Evolutionary conservation across 1,140 invertebrate genomes (phyloP), one percentile per base, ranked within the genome.

Genomic region (Musca domestica): DNA sequence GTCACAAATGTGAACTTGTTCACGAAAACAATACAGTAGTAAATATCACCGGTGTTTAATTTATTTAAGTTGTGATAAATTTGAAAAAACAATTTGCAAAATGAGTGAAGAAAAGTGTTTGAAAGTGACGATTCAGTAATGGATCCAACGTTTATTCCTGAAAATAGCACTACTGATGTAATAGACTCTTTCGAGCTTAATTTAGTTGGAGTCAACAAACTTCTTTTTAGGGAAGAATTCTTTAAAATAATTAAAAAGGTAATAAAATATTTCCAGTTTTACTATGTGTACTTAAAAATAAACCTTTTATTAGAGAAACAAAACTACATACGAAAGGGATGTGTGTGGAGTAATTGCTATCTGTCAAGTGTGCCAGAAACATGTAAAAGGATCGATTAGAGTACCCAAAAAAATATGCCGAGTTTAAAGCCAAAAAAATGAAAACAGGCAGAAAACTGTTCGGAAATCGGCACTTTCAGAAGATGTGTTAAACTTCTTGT

Each of bases 211-310:
- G 48, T 51, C 20, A 51, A 51, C 20, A 51, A n/a, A 51, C 19
- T 51, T 51, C n/a, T 51, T 20, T 20, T 51, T 51, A 51, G 10
- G 19, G 19, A 51, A 51, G 49, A 51, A 25, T 51, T 51, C 22
- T 51, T 51, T 51, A 22, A 51, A 51, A 51, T 51, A 49, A 49
- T 49, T 9, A 49, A n/a, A n/a, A n/a, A n/a, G n/a, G n/a, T n/a
- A n/a, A n/a, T n/a, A n/a, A n/a, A n/a, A n/a, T n/a, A n/a, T n/a
- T n/a, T 49, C 14, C 4, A 49, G 17, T 49, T 49, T 49, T 6
- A n/a, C 17, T 49, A 49, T n/a, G 12, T n/a, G 17, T n/a, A 12
- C 17, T n/a, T 49, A 9, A n/a, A n/a, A 49, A 49, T n/a, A 49
- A 49, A 15, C 17, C 47, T 49, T n/a, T n/a, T n/a, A 3, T 49